Percentiles rank a stretch among this genome's conserved stretches.
phyloP scores from a whole-genome alignment of 1,140 invertebrate genomes.

The Drosophila tropicalis region DNA sequence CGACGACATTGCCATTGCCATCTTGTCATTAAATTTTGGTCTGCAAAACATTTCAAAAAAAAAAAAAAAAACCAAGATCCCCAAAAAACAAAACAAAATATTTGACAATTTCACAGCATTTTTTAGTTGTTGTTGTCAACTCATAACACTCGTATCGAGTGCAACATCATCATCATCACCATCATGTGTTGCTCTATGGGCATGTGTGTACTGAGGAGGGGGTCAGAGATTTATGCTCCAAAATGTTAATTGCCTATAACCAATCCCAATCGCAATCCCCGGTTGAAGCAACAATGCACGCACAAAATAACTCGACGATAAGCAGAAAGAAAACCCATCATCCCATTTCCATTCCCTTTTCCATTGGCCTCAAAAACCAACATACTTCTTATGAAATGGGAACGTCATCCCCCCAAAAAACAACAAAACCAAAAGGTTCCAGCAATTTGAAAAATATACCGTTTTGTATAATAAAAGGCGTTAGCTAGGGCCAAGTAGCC shows the following conservation, averaged over 20 bases:
- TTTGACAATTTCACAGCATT: constrained; percentile 34
- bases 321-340: constrained; percentile 15
- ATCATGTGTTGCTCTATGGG: constrained; percentile 30
- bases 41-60: constrained; percentile 28
- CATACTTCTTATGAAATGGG: constrained; percentile 15
- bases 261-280: constrained; percentile 75
- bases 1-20: constrained; percentile 26
- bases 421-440: background rate
- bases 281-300: constrained; percentile 49
- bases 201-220: constrained; percentile 19
- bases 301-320: constrained; percentile 44
- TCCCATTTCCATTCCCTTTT: too few relatives aligned
- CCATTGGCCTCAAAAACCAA: constrained; percentile 3
- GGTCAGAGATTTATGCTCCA: constrained; percentile 69
- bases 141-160: constrained; percentile 27
- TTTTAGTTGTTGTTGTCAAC: constrained; percentile 18
- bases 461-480: constrained; percentile 58
- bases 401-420: background rate
- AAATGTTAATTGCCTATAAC: constrained; percentile 76
- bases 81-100: constrained; percentile 7
- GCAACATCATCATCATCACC: constrained; percentile 19
- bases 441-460: constrained; percentile 33
- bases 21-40: constrained; percentile 27
- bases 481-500: constrained; percentile 15
- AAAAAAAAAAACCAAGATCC: background rate